phyloP scores from a whole-genome alignment of 2,113 vertebrate species.

The Merops nubicus region DNA sequence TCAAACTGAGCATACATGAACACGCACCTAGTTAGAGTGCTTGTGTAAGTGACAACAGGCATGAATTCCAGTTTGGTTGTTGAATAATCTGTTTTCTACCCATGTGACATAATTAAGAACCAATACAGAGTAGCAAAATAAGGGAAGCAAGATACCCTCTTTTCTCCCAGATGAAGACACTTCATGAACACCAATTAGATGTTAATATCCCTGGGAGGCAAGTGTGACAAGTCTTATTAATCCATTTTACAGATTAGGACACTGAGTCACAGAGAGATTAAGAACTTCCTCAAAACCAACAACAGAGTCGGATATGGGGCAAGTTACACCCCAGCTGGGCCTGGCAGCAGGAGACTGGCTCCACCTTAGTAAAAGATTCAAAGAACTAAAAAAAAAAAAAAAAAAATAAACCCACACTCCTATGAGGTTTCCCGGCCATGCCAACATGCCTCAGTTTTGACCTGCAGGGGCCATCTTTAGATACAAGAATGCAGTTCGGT shows the following conservation, averaged over 20 bases:
- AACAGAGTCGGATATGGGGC: neutral
- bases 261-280: slow-evolving; percentile 51
- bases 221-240: slow-evolving; percentile 51
- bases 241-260: slow-evolving; percentile 42
- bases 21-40: neutral
- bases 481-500: neutral
- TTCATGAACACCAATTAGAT: slow-evolving; percentile 48
- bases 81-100: slow-evolving; percentile 11
- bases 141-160: slow-evolving; percentile 25
- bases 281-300: slow-evolving; percentile 49
- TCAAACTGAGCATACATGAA: neutral
- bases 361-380: neutral
- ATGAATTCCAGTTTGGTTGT: neutral
- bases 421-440: neutral
- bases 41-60: neutral
- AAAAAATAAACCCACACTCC: rapidly evolving
- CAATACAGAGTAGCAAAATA: neutral
- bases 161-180: slow-evolving; percentile 23
- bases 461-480: neutral
- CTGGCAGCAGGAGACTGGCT: neutral
- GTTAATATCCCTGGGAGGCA: slow-evolving; percentile 44
- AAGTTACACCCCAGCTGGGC: neutral
- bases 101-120: neutral
- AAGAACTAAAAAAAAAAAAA: neutral
- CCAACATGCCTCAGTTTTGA: neutral